Evolutionary conservation across 2,888 invertebrate genomes (phyloP), one percentile per base, ranked within the genome.

Genomic region (Nineta flava): DNA sequence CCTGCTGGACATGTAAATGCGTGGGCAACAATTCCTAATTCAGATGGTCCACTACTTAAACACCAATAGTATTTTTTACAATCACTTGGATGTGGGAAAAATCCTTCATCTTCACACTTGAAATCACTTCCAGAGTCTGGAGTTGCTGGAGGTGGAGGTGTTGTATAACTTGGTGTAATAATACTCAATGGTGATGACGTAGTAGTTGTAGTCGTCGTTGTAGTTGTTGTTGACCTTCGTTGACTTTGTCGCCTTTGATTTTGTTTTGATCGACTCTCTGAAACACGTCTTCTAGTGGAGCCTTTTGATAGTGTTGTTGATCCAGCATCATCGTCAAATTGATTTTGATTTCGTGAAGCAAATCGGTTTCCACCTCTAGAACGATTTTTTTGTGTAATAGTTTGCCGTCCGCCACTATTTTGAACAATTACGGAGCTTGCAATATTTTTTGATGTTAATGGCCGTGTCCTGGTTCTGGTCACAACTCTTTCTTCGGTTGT

Each of bases 41-140:
- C 86, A 0, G 91, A 87, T 1, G 91, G 84, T 3, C 88, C 88
- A 58, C 83, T 87, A 62, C 90, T 90, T 55, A 93, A 70, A 62
- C 93, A 93, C 92, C 93, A 93, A 70, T 87, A 93, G 62, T 93
- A 93, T 63, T 92, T 92, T 65, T 91, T 90, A 66, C 93, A 93
- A 65, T 93, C 92, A 40, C 87, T 77, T 0, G 92, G 92, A 68
- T 93, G 91, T 13, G 83, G 81, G 70, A 81, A 93, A 72, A 93
- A 93, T 2, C 93, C 93, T 71, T 93, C 93, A 55, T 93, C 92
- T 58, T 81, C 83, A 63, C 93, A 93, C 63, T 87, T 87, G 67
- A 93, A 93, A 62, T 87, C 90, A 60, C 83, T 76, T 57, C 87
- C 90, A 6, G 87, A 84, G 65, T 91, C 90, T 0, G 92, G 92